A percentile compares a stretch with the other conserved stretches of the same genome.
Evolutionary conservation across 2,797 vertebrate genomes (phyloP).

Genomic region (Scleropages formosus): DNA sequence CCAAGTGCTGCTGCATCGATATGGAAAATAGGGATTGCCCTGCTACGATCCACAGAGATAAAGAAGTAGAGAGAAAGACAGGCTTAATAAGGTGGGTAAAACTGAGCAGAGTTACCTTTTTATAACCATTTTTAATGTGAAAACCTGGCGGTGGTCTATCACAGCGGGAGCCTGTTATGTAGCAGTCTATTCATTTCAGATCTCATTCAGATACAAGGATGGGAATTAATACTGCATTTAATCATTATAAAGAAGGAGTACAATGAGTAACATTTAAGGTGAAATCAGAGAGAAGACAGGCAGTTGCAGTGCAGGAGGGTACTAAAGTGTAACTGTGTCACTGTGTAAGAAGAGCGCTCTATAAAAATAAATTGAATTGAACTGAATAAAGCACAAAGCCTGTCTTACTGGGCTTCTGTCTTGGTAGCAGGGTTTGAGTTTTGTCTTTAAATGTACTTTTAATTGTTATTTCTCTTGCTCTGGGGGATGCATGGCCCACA

Average conservation of each 20-base stretch:
- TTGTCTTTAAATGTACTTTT: neutral
- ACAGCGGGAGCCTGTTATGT: neutral
- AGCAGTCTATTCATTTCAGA: neutral
- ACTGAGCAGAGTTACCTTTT: neutral
- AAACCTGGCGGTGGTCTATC: neutral
- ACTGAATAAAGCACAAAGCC: too few species aligned
- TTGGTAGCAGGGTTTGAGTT: neutral
- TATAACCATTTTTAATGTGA: neutral
- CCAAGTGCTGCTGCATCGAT: too few species aligned
- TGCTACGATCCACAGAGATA: neutral
- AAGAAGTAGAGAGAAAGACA: neutral
- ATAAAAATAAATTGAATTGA: too few species aligned
- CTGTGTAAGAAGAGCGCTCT: too few species aligned
- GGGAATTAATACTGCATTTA: neutral
- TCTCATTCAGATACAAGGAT: conserved; percentile 4
- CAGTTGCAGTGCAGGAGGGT: neutral
- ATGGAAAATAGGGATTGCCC: too few species aligned
- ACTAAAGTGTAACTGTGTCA: too few species aligned
- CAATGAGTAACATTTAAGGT: neutral
- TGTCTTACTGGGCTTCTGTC: too few species aligned
- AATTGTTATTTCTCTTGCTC: neutral
- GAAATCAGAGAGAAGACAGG: neutral
- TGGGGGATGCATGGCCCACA: neutral
- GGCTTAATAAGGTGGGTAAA: neutral
- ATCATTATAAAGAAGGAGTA: neutral